These are phyloP conservation scores for Microtus oregoni DNA, from an alignment of 2,113 vertebrate genomes.

Conservation along the genomic window DNA sequence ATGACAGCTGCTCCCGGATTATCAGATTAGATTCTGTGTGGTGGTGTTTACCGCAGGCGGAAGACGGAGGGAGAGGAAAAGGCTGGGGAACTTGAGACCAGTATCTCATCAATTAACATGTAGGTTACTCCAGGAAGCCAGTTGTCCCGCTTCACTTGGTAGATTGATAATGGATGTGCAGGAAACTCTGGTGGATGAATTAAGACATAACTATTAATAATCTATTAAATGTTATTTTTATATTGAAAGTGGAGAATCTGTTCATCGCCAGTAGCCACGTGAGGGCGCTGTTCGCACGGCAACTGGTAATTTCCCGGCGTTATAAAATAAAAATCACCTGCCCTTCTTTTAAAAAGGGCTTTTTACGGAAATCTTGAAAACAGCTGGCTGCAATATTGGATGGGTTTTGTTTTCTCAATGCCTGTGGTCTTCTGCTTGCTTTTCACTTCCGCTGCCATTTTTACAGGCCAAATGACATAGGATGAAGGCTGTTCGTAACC, in stretches of 20 bases:
- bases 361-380: conserved; percentile 87
- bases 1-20: conserved; percentile 68
- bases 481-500: conserved; percentile 99
- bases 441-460: conserved; percentile 90
- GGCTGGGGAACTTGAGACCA: conserved; percentile 29
- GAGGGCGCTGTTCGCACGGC: conserved; percentile 99
- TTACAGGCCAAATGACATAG: conserved; percentile 99
- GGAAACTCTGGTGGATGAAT: conserved; percentile 80
- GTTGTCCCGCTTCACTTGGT: conserved; percentile 41
- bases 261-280: conserved; percentile 87
- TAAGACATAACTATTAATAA: conserved; percentile 85
- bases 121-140: not conserved
- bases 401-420: conserved; percentile 87
- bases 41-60: conserved; percentile 63
- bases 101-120: conserved; percentile 24
- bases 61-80: not conserved
- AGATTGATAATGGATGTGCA: conserved; percentile 63
- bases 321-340: conserved; percentile 89
- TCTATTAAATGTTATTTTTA: conserved; percentile 85
- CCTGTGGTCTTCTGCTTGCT: conserved; percentile 87
- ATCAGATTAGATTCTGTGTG: conserved; percentile 53
- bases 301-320: conserved; percentile 83
- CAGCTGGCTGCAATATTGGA: conserved; percentile 87
- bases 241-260: conserved; percentile 79
- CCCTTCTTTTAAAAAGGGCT: conserved; percentile 86